Conservation (phyloP, 2,113 vertebrate species). For the Grallaria varia region DNA sequence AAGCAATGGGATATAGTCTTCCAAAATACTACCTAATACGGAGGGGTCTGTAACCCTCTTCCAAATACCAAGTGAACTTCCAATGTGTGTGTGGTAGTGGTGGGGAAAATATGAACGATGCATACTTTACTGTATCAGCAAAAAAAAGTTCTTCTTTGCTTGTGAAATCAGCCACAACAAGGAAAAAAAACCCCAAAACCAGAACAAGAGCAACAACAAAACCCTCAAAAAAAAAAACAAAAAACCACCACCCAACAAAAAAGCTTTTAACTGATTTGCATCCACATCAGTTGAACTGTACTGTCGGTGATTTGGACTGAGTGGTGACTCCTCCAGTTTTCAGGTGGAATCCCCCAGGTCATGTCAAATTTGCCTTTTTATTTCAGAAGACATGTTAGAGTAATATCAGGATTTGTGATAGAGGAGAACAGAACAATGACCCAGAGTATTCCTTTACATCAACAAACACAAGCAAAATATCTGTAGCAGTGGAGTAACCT, state of each 20-base stretch:
- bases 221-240: fast-evolving
- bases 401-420: neutral
- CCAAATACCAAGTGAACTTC: neutral
- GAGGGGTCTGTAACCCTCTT: neutral
- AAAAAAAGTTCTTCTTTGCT: neutral
- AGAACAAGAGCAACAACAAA: too few species aligned
- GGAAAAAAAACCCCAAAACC: fast-evolving
- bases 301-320: neutral
- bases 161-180: neutral
- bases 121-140: neutral
- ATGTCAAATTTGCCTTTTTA: neutral
- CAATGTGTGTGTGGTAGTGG: neutral
- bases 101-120: neutral
- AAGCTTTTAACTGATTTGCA: neutral
- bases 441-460: neutral
- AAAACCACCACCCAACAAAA: too few species aligned
- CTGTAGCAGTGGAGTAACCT: neutral
- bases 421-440: neutral
- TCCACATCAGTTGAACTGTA: neutral
- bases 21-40: neutral
- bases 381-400: neutral
- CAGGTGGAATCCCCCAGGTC: neutral
- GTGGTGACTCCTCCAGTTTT: neutral
- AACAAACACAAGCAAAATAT: neutral
- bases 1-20: neutral